A percentile compares a stretch with the other conserved stretches of the same genome.
phyloP scores from a whole-genome alignment of 2,113 vertebrate genomes.

The Laterallus jamaicensis region DNA sequence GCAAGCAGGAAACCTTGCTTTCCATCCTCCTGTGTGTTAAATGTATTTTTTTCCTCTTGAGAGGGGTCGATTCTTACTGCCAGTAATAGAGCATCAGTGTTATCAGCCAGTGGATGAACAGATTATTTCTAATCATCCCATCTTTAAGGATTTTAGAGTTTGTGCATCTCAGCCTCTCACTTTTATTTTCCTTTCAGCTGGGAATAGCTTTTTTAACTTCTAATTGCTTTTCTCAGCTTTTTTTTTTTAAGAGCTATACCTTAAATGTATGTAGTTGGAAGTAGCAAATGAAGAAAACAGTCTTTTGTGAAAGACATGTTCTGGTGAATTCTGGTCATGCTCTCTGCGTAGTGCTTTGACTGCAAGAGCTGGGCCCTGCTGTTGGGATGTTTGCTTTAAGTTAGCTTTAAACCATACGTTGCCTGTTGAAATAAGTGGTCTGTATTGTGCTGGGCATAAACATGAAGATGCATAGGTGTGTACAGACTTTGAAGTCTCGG shows the following conservation, averaged over 20 bases:
- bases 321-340: neutral
- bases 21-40: neutral
- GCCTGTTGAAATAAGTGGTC: neutral
- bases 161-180: neutral
- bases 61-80: neutral
- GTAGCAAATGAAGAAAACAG: neutral
- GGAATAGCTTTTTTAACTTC: neutral
- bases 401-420: neutral
- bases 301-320: neutral
- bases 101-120: neutral
- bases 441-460: neutral
- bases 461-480: neutral
- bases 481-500: neutral
- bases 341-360: neutral
- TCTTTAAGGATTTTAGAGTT: neutral
- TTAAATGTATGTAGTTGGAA: neutral
- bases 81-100: neutral
- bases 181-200: neutral
- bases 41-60: neutral
- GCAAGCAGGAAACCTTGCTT: neutral
- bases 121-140: neutral
- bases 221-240: neutral
- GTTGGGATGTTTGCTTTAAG: neutral
- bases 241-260: neutral
- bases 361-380: neutral